phyloP scores from a whole-genome alignment of 35 echinoderm and acorn worm species.

The Holothuria glaberrima region DNA sequence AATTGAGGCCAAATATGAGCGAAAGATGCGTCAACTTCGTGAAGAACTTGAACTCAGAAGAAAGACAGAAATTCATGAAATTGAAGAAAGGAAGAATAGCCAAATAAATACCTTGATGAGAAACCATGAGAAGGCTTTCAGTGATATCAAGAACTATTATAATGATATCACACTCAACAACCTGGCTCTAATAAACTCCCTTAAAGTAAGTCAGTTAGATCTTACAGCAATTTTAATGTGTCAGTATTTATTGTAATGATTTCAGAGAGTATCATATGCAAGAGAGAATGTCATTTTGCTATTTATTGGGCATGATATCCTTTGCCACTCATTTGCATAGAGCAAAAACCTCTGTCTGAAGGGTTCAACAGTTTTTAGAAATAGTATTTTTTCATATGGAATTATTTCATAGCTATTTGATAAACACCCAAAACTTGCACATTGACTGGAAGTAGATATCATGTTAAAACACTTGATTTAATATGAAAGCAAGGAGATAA shows the following conservation, averaged over 20 bases:
- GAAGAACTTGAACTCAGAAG: constrained; percentile 94
- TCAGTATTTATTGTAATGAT: neutral
- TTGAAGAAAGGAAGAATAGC: constrained; percentile 98
- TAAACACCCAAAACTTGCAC: too few species aligned
- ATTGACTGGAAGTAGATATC: too few species aligned
- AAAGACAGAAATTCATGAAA: constrained; percentile 99
- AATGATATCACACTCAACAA: constrained; percentile 99
- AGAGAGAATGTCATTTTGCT: neutral
- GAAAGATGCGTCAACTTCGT: constrained; percentile 90
- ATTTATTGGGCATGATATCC: neutral
- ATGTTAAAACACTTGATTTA: too few species aligned
- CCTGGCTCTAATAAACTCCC: constrained; percentile 97
- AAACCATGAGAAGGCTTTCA: constrained; percentile 99
- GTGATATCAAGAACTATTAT: constrained; percentile 99
- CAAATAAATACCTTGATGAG: constrained; percentile 99
- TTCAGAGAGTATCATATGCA: neutral
- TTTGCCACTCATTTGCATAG: neutral
- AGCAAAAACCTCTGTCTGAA: neutral
- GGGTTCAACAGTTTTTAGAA: too few species aligned
- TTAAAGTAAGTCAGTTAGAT: constrained; percentile 78
- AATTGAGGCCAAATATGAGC: constrained; percentile 98
- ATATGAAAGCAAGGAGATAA: too few species aligned
- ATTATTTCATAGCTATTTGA: too few species aligned
- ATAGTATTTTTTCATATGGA: too few species aligned
- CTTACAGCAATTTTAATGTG: neutral